phyloP scores from a whole-genome alignment of 2,113 vertebrate genomes.

The Perca flavescens region DNA sequence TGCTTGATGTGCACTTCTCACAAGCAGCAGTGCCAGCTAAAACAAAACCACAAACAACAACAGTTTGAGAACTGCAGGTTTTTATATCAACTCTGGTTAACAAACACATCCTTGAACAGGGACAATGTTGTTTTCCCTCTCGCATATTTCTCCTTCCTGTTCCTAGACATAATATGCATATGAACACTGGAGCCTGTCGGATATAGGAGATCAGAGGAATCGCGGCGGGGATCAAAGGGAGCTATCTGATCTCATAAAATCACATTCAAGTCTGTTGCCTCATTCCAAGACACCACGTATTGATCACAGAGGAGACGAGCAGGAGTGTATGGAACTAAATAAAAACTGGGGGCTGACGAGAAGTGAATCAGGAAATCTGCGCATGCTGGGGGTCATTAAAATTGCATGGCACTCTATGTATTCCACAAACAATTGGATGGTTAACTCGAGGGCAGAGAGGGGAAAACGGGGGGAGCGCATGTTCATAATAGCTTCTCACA shows the following conservation, averaged over 20 bases:
- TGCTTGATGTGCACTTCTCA: slow-evolving; percentile 79
- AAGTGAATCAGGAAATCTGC: slow-evolving; percentile 61
- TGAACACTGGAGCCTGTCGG: slow-evolving; percentile 67
- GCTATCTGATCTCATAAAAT: slow-evolving; percentile 82
- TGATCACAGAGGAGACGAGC: slow-evolving; percentile 75
- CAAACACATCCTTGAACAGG: slow-evolving; percentile 72
- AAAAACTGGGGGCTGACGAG: slow-evolving; percentile 64
- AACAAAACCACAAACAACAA: slow-evolving; percentile 71
- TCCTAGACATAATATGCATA: slow-evolving; percentile 73
- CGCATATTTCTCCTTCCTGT: slow-evolving; percentile 30
- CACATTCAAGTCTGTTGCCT: slow-evolving; percentile 75
- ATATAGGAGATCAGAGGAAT: slow-evolving; percentile 76
- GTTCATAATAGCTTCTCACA: slow-evolving; percentile 86
- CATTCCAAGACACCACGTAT: slow-evolving; percentile 69
- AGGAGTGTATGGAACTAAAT: slow-evolving; percentile 59
- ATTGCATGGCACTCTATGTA: slow-evolving; percentile 68
- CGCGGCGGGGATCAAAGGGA: slow-evolving; percentile 76
- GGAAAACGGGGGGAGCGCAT: slow-evolving; percentile 62
- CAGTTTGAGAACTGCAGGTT: slow-evolving; percentile 56
- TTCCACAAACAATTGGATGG: slow-evolving; percentile 73
- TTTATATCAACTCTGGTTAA: slow-evolving; percentile 65
- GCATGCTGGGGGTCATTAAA: slow-evolving; percentile 72
- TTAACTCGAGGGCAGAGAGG: slow-evolving; percentile 72
- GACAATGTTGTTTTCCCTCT: slow-evolving; percentile 67
- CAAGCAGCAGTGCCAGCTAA: slow-evolving; percentile 68